phyloP scores from a whole-genome alignment of 2,113 vertebrate species.

The Lontra canadensis region DNA sequence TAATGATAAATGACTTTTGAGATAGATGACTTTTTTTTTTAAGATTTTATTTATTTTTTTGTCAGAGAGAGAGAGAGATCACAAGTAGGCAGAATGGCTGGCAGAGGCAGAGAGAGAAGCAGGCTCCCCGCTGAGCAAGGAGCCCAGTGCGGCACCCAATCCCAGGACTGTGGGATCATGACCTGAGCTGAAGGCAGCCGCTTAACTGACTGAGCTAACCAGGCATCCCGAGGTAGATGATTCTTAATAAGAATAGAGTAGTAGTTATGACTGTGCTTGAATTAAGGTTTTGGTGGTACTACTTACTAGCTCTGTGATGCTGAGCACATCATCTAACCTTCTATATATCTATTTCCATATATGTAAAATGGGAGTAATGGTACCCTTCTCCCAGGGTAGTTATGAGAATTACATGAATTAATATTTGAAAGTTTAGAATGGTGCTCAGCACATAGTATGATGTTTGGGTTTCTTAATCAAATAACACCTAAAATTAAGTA shows the following conservation, averaged over 20 bases:
- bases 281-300: background rate
- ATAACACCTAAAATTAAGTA: background rate
- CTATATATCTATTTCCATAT: background rate
- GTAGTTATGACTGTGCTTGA: background rate
- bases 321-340: background rate
- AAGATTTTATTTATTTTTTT: too few relatives aligned
- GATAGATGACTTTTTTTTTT: background rate
- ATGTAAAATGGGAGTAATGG: background rate
- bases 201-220: too few relatives aligned
- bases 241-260: background rate
- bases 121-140: too few relatives aligned
- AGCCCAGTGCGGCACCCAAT: too few relatives aligned
- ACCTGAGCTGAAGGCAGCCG: too few relatives aligned
- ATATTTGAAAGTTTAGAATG: background rate
- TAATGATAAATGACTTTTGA: background rate
- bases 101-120: too few relatives aligned
- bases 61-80: too few relatives aligned
- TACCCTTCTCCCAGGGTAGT: background rate
- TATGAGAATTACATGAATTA: background rate
- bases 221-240: background rate
- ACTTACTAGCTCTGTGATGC: background rate
- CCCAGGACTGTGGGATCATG: too few relatives aligned
- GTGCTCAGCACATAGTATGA: background rate
- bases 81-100: too few relatives aligned
- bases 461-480: background rate